Evolutionary conservation across 2,797 vertebrate genomes (phyloP).

Genomic region (Smutsia gigantea): DNA sequence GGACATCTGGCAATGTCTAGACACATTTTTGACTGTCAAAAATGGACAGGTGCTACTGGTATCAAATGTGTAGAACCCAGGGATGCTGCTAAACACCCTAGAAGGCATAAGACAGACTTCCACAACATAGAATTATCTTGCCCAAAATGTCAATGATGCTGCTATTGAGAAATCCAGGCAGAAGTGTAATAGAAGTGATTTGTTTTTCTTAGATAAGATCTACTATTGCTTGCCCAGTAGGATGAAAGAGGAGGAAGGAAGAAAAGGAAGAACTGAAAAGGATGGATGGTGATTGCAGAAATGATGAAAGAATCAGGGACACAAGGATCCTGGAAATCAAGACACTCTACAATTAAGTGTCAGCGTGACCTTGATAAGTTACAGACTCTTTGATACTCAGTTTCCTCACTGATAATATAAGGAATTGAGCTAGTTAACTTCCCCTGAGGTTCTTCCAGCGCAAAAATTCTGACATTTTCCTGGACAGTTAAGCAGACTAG

Average conservation of each 20-base stretch:
- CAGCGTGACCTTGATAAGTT: not conserved
- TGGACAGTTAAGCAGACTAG: not conserved
- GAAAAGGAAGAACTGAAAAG: not conserved
- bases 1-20: not conserved
- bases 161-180: not conserved
- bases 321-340: constrained; percentile 9
- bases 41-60: not conserved
- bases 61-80: not conserved
- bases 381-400: not conserved
- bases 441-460: not conserved
- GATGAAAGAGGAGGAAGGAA: not conserved
- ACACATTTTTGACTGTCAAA: not conserved
- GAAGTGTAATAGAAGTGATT: not conserved
- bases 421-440: not conserved
- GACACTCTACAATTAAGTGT: not conserved
- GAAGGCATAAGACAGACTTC: not conserved
- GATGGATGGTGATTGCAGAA: not conserved
- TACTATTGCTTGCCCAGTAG: not conserved
- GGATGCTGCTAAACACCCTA: not conserved
- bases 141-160: not conserved
- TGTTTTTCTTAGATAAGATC: not conserved
- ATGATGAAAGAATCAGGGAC: constrained; percentile 8
- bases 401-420: not conserved
- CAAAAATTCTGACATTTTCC: not conserved
- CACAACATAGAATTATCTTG: not conserved